These are phyloP conservation scores for Celastrina argiolus DNA, from an alignment of 2,888 invertebrate genomes.

Conservation along the genomic window DNA sequence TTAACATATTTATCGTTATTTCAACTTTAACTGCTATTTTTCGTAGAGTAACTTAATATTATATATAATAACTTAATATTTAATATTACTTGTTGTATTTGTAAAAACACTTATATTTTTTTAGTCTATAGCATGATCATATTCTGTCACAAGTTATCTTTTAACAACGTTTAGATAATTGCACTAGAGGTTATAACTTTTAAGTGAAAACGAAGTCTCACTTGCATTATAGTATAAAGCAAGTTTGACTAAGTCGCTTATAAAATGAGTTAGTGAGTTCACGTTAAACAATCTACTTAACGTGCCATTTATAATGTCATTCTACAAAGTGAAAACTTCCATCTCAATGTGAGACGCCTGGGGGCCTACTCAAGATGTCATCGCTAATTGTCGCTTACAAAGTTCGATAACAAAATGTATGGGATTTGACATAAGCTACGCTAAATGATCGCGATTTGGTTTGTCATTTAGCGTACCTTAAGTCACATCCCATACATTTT, in stretches of 20 bases:
- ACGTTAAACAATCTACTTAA: slow-evolving; percentile 67
- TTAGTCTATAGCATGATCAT: background rate
- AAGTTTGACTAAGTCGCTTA: slow-evolving; percentile 60
- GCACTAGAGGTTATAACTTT: slow-evolving; percentile 15
- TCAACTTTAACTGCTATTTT: background rate
- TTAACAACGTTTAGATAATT: slow-evolving; percentile 2
- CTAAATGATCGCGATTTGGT: too few species aligned
- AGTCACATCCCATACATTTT: too few species aligned
- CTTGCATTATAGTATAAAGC: slow-evolving; percentile 49
- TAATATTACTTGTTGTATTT: too few species aligned
- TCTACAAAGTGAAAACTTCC: slow-evolving; percentile 54
- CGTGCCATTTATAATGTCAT: slow-evolving; percentile 66
- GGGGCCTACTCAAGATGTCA: too few species aligned
- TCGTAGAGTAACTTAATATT: too few species aligned
- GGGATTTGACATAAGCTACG: too few species aligned
- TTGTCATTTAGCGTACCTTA: too few species aligned
- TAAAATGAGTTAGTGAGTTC: slow-evolving; percentile 65
- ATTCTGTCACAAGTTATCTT: background rate
- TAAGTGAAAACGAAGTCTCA: slow-evolving; percentile 28
- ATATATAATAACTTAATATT: too few species aligned
- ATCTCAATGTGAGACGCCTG: slow-evolving; percentile 42
- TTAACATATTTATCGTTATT: background rate
- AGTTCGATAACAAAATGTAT: too few species aligned
- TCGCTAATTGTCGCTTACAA: too few species aligned
- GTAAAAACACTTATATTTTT: too few species aligned